These are phyloP conservation scores for Osmoderma eremita DNA, from an alignment of 2,888 invertebrate species.

Conservation along the genomic window DNA sequence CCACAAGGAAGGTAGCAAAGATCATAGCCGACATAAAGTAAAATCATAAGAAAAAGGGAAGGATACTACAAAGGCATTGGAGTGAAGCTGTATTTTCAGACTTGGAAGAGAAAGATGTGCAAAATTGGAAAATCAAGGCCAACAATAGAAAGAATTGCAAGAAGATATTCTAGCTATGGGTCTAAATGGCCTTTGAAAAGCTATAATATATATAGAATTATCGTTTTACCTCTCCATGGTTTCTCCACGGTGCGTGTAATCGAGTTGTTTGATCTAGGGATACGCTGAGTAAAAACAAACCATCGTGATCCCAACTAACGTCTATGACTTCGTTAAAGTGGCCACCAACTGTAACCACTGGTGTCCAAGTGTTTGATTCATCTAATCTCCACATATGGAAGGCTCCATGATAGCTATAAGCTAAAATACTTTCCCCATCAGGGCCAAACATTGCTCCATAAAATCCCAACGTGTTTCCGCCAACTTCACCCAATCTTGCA, in stretches of 20 bases:
- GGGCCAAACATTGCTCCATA: conserved; percentile 86
- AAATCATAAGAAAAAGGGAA: too few species aligned
- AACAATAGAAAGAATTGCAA: too few species aligned
- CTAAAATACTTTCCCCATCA: conserved; percentile 76
- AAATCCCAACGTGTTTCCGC: conserved; percentile 94
- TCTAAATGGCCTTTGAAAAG: too few species aligned
- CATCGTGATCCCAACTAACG: conserved; percentile 84
- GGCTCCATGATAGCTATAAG: conserved; percentile 92
- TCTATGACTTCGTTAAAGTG: conserved; percentile 88
- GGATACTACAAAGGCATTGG: too few species aligned
- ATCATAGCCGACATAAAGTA: too few species aligned
- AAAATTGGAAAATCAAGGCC: too few species aligned
- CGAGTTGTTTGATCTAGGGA: conserved; percentile 91
- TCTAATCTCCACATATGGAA: conserved; percentile 85
- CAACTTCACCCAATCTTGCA: conserved; percentile 89
- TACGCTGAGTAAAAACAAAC: conserved; percentile 79
- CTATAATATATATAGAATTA: neutral
- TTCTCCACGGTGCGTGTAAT: conserved; percentile 85
- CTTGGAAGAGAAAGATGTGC: too few species aligned
- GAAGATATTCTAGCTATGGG: too few species aligned
- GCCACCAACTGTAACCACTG: conserved; percentile 77
- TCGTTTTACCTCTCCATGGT: conserved; percentile 55
- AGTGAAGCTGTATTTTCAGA: too few species aligned
- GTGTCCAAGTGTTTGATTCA: conserved; percentile 70
- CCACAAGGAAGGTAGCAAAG: too few species aligned